Evolutionary conservation across 2,113 vertebrate species (phyloP).

Genomic region (Centropus unirufus): DNA sequence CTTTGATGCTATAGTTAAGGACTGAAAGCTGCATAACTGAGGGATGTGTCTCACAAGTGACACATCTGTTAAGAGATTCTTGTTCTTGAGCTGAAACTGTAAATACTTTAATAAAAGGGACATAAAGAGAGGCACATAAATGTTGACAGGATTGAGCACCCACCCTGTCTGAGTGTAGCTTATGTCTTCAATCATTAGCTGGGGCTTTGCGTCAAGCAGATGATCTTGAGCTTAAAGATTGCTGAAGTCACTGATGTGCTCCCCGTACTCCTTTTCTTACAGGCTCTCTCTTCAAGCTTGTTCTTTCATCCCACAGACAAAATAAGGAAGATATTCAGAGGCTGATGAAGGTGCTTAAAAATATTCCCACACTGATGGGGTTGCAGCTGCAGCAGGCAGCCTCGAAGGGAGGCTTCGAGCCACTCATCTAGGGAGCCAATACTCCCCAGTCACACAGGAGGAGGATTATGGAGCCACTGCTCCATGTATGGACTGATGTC

Average conservation of each 20-base stretch:
- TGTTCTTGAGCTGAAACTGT: neutral
- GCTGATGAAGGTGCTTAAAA: neutral
- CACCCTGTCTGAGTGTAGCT: neutral
- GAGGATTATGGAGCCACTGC: neutral
- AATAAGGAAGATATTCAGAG: neutral
- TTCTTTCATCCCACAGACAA: neutral
- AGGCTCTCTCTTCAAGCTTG: neutral
- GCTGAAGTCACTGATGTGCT: neutral
- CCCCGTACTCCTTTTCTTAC: neutral
- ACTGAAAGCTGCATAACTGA: neutral
- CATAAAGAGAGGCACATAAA: neutral
- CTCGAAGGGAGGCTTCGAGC: neutral
- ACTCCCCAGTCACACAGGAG: neutral
- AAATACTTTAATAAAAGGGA: neutral
- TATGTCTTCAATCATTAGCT: neutral
- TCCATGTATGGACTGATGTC: neutral
- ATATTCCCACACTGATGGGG: rapidly evolving
- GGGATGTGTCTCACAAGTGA: neutral
- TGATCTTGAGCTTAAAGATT: neutral
- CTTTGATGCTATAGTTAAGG: neutral
- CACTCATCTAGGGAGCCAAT: neutral
- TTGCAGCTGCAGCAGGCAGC: neutral
- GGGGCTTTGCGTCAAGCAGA: neutral
- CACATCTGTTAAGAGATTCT: neutral
- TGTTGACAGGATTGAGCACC: neutral